Percentiles rank a stretch among this genome's conserved stretches.
These are phyloP conservation scores for Sarcophaga rosellei DNA, from an alignment of 2,888 invertebrate species.

Conservation along the genomic window DNA sequence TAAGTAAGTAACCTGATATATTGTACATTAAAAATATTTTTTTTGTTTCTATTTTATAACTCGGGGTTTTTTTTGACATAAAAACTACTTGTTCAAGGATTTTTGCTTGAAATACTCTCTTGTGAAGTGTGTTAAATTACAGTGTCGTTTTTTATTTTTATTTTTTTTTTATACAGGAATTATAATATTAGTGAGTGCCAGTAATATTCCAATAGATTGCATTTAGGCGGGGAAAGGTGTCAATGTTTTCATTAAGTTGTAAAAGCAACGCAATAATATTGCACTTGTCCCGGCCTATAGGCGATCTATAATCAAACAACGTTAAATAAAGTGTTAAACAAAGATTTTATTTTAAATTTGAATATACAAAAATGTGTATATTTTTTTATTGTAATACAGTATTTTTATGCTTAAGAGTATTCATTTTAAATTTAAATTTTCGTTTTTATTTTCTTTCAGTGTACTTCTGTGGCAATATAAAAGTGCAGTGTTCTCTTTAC, in stretches of 20 bases:
- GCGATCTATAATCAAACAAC: constrained; percentile 74
- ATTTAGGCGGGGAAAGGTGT: constrained; percentile 69
- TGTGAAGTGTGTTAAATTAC: constrained; percentile 60
- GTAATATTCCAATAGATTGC: constrained; percentile 60
- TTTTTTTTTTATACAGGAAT: background rate
- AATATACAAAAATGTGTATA: background rate
- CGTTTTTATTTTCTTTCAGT: too few species aligned
- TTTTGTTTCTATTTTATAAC: background rate
- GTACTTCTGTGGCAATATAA: too few species aligned
- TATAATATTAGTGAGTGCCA: background rate
- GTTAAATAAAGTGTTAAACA: constrained; percentile 13
- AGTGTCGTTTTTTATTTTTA: background rate
- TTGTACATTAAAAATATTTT: constrained; percentile 25
- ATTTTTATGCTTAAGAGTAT: too few species aligned
- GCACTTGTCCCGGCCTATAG: constrained; percentile 87
- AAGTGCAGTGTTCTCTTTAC: too few species aligned
- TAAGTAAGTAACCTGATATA: constrained; percentile 60
- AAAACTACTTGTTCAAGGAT: constrained; percentile 46
- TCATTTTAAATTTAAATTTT: too few species aligned
- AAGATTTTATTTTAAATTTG: background rate
- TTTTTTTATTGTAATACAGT: too few species aligned
- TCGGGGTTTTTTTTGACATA: background rate
- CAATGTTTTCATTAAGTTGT: constrained; percentile 73
- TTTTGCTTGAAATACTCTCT: constrained; percentile 46
- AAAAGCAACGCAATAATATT: constrained; percentile 82